Evolutionary conservation across 2,797 vertebrate genomes (phyloP).

Genomic region (Linurgus olivaceus): DNA sequence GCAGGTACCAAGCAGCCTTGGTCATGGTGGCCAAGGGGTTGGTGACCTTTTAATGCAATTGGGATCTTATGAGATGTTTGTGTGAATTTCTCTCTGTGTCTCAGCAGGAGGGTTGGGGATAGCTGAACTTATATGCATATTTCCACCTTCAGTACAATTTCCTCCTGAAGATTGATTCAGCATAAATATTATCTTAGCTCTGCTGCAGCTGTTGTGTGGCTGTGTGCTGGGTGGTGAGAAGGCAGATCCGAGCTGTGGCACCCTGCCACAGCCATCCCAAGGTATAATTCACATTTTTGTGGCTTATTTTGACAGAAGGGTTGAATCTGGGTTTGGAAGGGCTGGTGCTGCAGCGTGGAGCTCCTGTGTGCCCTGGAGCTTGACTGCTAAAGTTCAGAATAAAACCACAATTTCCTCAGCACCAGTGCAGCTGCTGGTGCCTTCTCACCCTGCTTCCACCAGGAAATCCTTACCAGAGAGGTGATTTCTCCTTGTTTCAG

Average conservation of each 20-base stretch:
- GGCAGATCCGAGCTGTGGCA: neutral
- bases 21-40: accelerated
- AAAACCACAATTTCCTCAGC: neutral
- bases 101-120: neutral
- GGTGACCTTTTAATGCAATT: accelerated
- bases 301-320: neutral
- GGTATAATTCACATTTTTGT: neutral
- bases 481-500: accelerated
- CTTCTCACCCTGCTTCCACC: accelerated
- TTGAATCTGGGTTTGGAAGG: neutral
- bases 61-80: neutral
- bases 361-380: neutral
- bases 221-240: neutral
- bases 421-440: no score
- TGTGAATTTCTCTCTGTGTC: no score
- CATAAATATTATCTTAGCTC: neutral
- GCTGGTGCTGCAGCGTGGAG: neutral
- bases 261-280: accelerated
- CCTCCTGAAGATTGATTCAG: neutral
- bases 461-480: neutral
- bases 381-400: neutral
- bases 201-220: neutral
- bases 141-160: neutral
- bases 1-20: neutral
- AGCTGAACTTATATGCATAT: accelerated